Conservation (phyloP, 2,888 invertebrate genomes). For the Iselma pallidipennis region DNA sequence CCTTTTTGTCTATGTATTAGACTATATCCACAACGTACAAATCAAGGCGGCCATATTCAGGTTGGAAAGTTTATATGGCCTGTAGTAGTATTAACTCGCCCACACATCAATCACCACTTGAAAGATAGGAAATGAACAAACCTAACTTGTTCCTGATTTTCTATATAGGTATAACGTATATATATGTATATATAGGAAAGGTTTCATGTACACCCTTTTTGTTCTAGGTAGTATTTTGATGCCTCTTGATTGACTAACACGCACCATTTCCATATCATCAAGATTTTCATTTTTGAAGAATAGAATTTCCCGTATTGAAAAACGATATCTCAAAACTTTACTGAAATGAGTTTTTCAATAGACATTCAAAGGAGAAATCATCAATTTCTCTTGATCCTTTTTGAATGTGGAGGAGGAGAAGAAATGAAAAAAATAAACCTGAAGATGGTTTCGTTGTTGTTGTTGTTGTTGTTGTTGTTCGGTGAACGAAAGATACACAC, state of each 20-base stretch:
- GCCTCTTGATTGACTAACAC: conserved; percentile 44
- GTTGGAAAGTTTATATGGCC: conserved; percentile 35
- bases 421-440: background rate
- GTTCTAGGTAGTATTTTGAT: conserved; percentile 36
- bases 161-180: conserved; percentile 33
- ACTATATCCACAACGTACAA: conserved; percentile 26
- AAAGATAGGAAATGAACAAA: conserved; percentile 58
- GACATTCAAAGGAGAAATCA: background rate
- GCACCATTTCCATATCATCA: conserved; percentile 23
- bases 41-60: conserved; percentile 39
- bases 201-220: conserved; percentile 46
- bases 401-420: background rate
- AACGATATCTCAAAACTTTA: background rate
- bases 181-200: background rate
- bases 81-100: conserved; percentile 36
- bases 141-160: conserved; percentile 50
- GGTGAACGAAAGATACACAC: background rate
- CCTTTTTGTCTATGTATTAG: background rate
- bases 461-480: background rate
- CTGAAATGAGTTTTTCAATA: background rate
- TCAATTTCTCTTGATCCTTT: background rate
- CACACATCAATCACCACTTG: conserved; percentile 55
- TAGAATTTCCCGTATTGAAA: background rate
- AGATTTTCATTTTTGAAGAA: background rate
- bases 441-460: background rate